Percentiles rank a stretch among this genome's conserved stretches.
These are phyloP conservation scores for Drosophila virilis DNA, from an alignment of 1,140 invertebrate species.

Conservation along the genomic window DNA sequence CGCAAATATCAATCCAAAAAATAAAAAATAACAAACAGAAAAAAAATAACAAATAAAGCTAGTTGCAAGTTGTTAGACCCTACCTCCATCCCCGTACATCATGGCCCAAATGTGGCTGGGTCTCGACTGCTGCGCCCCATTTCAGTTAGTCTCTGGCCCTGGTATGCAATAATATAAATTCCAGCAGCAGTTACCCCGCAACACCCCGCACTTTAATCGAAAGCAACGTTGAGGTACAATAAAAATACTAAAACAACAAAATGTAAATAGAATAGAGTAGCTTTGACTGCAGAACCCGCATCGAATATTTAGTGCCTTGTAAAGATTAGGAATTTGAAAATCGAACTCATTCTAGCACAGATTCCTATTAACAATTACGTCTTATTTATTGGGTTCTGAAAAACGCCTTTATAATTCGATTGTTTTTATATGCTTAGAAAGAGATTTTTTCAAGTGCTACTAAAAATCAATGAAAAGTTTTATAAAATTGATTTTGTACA, in stretches of 20 bases:
- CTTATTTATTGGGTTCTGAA: too few species aligned
- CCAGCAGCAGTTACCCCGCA: slow-evolving; percentile 18
- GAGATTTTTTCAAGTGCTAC: too few species aligned
- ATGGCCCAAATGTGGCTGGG: slow-evolving; percentile 2
- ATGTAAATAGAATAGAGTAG: slow-evolving; percentile 8
- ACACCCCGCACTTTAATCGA: slow-evolving; percentile 25
- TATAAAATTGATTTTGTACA: too few species aligned
- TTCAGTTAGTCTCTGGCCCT: slow-evolving; percentile 53
- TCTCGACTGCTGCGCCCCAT: slow-evolving; percentile 8
- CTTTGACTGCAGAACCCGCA: neutral
- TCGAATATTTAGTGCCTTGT: neutral
- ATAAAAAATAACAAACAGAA: slow-evolving; percentile 28
- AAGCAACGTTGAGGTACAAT: slow-evolving; percentile 22
- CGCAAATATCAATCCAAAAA: slow-evolving; percentile 61
- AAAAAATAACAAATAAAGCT: slow-evolving; percentile 45
- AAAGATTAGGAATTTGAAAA: neutral
- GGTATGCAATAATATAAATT: slow-evolving; percentile 79
- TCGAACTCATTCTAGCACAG: too few species aligned
- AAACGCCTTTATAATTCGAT: too few species aligned
- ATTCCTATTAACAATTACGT: too few species aligned
- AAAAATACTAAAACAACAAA: slow-evolving; percentile 14
- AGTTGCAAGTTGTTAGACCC: slow-evolving; percentile 48
- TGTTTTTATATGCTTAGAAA: too few species aligned
- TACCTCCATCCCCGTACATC: neutral
- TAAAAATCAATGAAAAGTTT: too few species aligned